Evolutionary conservation across 2,888 invertebrate species (phyloP), one percentile per base, ranked within the genome.

Genomic region (Caenorhabditis drosophilae): DNA sequence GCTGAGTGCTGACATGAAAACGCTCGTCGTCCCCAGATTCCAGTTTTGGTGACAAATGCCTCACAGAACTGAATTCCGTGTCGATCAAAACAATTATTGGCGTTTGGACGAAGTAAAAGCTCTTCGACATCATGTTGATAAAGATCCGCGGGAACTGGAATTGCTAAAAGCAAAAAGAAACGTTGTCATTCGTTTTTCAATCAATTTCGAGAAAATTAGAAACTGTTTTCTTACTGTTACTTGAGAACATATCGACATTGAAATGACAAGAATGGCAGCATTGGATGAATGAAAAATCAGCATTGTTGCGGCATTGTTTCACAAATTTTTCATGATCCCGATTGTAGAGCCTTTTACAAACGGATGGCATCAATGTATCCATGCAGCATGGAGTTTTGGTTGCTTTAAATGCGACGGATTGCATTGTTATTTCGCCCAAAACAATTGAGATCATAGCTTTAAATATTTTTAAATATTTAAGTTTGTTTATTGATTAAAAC

Each of bases 211-310:
- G n/a, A 12, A 1, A 18, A 12, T 25, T 1, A 50, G 9, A 36
- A 4, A 11, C 4, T 3, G 11, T 1, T 38, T 20, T 53, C 53
- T 48, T 40, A 71, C 74, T 53, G 11, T 59, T 41, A 41, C 58
- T 59, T n/a, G 72, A 68, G 63, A 70, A 74, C 38, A 70, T 52
- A 46, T 75, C 75, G 9, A 54, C 42, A 36, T 70, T 75, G 64
- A 79, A 77, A 41, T 79, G 77, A 34, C 79, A 79, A n/a, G 70
- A 68, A 42, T 72, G 67, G 35, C 79, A 79, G 35, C 79, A 79
- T 54, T 79, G 79, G 23, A 79, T 71, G 55, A 79, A 77, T 23
- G 71, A 70, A 55, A 78, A 78, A 49, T 79, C 79, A 12, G 76
- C 62, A 27, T 77, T 77, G 11, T 44, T 64, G 40, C 77, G 67